phyloP scores from a whole-genome alignment of 2,113 vertebrate genomes.

The Pelodiscus sinensis region DNA sequence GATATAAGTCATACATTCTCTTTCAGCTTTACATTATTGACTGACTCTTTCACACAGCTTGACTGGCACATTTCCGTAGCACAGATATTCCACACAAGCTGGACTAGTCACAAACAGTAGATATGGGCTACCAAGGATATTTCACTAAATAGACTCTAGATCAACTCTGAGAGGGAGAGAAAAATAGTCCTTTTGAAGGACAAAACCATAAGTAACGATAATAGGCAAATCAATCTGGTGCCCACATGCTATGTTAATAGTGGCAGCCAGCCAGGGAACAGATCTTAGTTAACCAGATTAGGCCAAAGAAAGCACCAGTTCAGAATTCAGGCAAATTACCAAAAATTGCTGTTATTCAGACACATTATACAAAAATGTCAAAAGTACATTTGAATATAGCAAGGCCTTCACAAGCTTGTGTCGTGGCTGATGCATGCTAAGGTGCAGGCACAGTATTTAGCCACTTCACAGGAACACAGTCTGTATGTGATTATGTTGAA shows the following conservation, averaged over 20 bases:
- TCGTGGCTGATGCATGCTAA: slow-evolving; percentile 71
- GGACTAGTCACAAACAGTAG: not conserved
- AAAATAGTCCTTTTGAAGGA: slow-evolving; percentile 6
- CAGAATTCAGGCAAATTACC: slow-evolving; percentile 77
- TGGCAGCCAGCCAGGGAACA: slow-evolving; percentile 73
- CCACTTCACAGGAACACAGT: slow-evolving; percentile 80
- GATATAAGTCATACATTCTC: not conserved
- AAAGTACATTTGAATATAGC: slow-evolving; percentile 64
- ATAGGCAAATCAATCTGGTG: slow-evolving; percentile 61
- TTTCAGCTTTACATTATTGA: not conserved
- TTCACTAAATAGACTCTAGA: not conserved
- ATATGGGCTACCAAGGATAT: not conserved
- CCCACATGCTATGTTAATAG: slow-evolving; percentile 60
- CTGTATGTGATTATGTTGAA: slow-evolving; percentile 78
- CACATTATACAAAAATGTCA: slow-evolving; percentile 73
- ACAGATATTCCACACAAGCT: not conserved
- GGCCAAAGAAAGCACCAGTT: slow-evolving; percentile 79
- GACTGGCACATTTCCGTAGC: not conserved
- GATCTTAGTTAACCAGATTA: slow-evolving; percentile 81
- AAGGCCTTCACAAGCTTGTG: slow-evolving; percentile 73
- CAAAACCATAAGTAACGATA: not conserved
- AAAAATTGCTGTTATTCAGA: slow-evolving; percentile 66
- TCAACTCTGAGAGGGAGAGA: not conserved
- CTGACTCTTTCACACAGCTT: not conserved
- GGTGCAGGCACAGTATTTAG: slow-evolving; percentile 77